Evolutionary conservation across 2,888 invertebrate species (phyloP), one percentile per base, ranked within the genome.

Genomic region (Eurois occulta): DNA sequence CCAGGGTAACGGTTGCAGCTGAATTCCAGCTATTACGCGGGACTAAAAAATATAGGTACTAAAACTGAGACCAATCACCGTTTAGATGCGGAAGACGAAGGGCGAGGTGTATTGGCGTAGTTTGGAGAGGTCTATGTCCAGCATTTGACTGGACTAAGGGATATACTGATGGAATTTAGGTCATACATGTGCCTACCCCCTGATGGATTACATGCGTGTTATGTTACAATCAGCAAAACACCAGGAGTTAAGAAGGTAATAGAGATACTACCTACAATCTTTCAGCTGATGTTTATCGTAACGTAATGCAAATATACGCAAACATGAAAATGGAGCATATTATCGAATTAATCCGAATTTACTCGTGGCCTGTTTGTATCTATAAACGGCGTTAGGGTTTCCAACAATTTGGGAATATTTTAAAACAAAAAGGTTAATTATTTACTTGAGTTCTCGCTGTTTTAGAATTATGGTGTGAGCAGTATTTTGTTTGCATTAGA

Each of bases 311-410:
- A 71, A 68, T 82, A 77, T 52, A 72, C 52, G 32, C 28, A 65
- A 80, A 75, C 74, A 72, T 75, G 75, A 71, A 84, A 84, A 81
- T 65, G 64, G 58, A 52, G 46, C 62, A 77, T 72, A 80, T 83
- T 83, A 82, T 70, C 75, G 72, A 72, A 77, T 83, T 75, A 71
- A 86, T 77, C 58, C 73, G 67, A 75, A 64, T 85, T 86, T 85
- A 80, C 48, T 35, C 58, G 48, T 41, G 70, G 70, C 72, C n/a
- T 72, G 62, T 75, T 77, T 74, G 65, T 70, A 38, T 69, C 21
- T 46, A 46, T 67, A 82, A 75, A 55, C 72, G 66, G 67, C 41
- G 69, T 66, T 70, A 72, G 58, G 84, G 69, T 64, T 85, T 62
- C 13, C 62, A 70, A 75, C 48, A 69, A 72, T 75, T 84, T 64